These are phyloP conservation scores for Myrmecobius fasciatus DNA, from an alignment of 2,113 vertebrate genomes.

Conservation along the genomic window DNA sequence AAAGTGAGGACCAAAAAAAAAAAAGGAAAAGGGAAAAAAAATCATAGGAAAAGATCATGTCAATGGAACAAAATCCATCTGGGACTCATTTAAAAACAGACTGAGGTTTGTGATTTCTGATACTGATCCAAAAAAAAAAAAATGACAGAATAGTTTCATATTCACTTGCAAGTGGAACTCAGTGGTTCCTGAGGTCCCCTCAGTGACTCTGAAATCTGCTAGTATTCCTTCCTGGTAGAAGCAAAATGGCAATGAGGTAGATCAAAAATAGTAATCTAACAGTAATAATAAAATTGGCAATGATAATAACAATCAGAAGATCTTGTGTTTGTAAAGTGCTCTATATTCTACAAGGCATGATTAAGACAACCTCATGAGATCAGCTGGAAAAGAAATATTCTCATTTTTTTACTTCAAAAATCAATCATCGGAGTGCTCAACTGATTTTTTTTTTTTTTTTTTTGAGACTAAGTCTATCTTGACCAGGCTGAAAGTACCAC, in stretches of 20 bases:
- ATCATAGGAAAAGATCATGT: neutral
- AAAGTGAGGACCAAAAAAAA: conserved; percentile 28
- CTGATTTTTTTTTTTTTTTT: neutral
- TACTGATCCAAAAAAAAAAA: neutral
- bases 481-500: neutral
- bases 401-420: neutral
- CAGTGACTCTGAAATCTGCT: neutral
- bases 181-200: neutral
- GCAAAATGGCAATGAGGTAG: neutral
- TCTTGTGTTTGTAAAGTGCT: neutral
- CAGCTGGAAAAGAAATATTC: neutral
- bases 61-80: conserved; percentile 16
- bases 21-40: neutral
- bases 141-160: neutral
- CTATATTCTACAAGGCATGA: neutral
- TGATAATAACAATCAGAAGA: neutral
- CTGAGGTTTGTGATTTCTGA: neutral
- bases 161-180: neutral
- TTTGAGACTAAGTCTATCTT: neutral
- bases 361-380: neutral
- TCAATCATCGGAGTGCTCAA: neutral
- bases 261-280: neutral
- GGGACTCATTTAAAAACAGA: conserved; percentile 15
- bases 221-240: neutral
- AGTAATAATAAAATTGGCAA: neutral